Base-by-base conservation (phyloP, 2,888 invertebrate species). In the Aquatica leii region DNA sequence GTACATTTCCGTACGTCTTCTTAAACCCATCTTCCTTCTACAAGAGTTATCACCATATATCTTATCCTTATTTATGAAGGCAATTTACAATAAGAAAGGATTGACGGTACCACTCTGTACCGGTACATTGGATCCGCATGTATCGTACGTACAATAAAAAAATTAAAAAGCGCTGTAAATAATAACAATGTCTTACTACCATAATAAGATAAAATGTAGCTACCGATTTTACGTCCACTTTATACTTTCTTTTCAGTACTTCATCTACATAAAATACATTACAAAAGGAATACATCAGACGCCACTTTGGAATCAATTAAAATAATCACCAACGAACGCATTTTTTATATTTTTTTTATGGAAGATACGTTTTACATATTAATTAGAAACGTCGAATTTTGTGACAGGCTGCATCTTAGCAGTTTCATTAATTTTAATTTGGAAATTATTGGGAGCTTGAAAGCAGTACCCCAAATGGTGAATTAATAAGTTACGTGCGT, bases 1-100 rank as follows among this genome's bases (percentile, higher is more conserved):
- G 59, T 67, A 66, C 54, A 69, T 70, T 69, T 69, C 68, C 68
- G 68, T 68, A 69, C 69, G 69, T 69, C 59, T 63, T 59, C 65
- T 69, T 68, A 21, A 66, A 31, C 49, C 46, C 60, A 55, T 69
- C 69, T 58, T 68, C 56, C 56, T 69, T 50, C 46, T 37, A 46
- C 69, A 55, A 56, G 12, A 11, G 51, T 31, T 56, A 24, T 24
- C 24, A 34, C 18, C 51, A 43, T 68, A 68, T 68, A 66, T 52
- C 43, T 18, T 24, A 48, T 51, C 24, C 59, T 58, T 43, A 17
- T 34, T 56, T 51, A 41, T 20, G 41, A 48, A 57, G 56, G 24
- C 48, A 40, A 41, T 55, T 50, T 55, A 31, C 48, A 48, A 41
- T 31, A 54, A 8, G 50, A 35, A 41, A 40, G 34, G 40, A 40